Conservation (phyloP, 2,797 vertebrate genomes). For the Gobio occitaniae region DNA sequence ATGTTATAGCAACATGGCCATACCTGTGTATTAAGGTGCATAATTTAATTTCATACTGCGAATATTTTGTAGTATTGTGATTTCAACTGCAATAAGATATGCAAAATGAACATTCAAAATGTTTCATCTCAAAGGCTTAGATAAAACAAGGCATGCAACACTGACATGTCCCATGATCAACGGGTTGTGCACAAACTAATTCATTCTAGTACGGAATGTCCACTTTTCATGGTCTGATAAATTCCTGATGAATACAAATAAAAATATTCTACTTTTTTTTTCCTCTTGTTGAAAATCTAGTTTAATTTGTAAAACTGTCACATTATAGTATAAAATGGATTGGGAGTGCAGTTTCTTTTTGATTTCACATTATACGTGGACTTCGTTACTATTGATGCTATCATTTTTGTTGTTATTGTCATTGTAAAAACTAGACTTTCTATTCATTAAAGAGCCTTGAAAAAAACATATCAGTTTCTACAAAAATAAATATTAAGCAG, state of each 20-base stretch:
- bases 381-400: background rate
- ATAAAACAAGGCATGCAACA: background rate
- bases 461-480: background rate
- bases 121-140: background rate
- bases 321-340: background rate
- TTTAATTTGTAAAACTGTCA: background rate
- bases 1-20: no score
- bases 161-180: background rate
- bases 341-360: background rate
- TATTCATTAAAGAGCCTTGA: background rate
- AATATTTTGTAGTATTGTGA: background rate
- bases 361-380: background rate
- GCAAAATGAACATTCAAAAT: background rate
- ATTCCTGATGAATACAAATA: background rate
- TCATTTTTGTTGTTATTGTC: background rate
- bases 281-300: background rate
- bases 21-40: background rate
- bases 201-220: background rate
- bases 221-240: background rate
- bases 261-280: background rate
- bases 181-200: background rate
- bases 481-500: background rate
- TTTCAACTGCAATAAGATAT: background rate
- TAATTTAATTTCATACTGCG: background rate
- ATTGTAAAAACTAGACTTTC: background rate